Percentiles rank a stretch among this genome's conserved stretches.
phyloP scores from a whole-genome alignment of 1,140 invertebrate genomes.

The Cyphomyrmex costatus region DNA sequence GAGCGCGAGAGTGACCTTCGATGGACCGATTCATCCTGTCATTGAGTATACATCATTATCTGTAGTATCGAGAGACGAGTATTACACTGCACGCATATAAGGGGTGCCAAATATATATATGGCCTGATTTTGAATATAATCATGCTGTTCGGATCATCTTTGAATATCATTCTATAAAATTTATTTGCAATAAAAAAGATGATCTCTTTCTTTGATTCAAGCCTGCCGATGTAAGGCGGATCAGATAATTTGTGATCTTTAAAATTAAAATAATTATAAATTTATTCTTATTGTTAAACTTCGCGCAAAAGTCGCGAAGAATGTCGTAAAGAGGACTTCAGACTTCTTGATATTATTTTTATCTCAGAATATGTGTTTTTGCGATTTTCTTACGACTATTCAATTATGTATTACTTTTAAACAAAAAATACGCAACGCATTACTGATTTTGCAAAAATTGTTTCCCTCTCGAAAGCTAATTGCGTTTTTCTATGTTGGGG shows the following conservation, averaged over 20 bases:
- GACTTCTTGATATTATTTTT: neutral
- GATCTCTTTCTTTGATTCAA: neutral
- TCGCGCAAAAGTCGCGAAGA: neutral
- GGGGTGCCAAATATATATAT: neutral
- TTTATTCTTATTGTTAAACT: neutral
- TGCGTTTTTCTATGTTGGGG: neutral
- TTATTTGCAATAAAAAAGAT: neutral
- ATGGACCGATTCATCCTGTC: constrained; percentile 6
- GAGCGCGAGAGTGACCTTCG: constrained; percentile 9
- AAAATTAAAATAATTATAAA: constrained; percentile 1
- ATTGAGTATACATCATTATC: neutral
- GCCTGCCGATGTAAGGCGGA: neutral
- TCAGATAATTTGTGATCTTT: no score
- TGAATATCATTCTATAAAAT: neutral
- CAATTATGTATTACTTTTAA: neutral
- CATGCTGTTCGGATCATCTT: neutral
- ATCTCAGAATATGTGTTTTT: neutral
- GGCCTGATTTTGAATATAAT: neutral
- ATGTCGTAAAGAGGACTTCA: neutral
- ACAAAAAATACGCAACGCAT: neutral
- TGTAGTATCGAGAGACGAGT: neutral
- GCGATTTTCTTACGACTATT: neutral
- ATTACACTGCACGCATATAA: neutral
- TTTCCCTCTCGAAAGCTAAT: neutral
- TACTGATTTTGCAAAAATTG: neutral